Conservation (phyloP, 1,140 invertebrate species). For the Drosophila subobscura region DNA sequence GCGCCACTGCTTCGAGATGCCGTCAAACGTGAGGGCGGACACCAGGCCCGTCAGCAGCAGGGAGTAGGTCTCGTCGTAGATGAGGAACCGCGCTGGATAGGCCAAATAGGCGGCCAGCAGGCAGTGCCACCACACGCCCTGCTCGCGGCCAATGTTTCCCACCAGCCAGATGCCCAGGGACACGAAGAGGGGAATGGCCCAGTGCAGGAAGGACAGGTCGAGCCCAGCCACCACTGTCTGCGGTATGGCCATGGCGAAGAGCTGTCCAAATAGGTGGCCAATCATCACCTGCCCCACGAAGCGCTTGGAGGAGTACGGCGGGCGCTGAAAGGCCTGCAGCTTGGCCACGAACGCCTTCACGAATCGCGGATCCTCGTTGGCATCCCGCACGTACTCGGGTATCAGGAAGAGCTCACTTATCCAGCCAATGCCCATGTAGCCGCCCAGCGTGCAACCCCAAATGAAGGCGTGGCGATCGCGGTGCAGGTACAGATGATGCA, state of each 20-base stretch:
- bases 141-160: conserved; percentile 94
- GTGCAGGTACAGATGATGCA: conserved; percentile 95
- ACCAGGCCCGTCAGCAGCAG: conserved; percentile 87
- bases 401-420: conserved; percentile 93
- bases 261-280: conserved; percentile 91
- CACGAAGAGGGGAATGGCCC: conserved; percentile 89
- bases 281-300: conserved; percentile 91
- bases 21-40: conserved; percentile 88
- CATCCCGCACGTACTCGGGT: conserved; percentile 93
- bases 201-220: conserved; percentile 88
- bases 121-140: conserved; percentile 88
- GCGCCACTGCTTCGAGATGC: conserved; percentile 91
- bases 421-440: conserved; percentile 94
- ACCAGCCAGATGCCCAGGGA: conserved; percentile 94
- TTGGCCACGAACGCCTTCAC: conserved; percentile 87
- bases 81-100: conserved; percentile 87
- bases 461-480: conserved; percentile 95
- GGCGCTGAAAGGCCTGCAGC: conserved; percentile 88
- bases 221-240: conserved; percentile 88
- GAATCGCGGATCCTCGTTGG: conserved; percentile 91
- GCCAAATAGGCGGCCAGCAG: conserved; percentile 88
- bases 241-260: conserved; percentile 91
- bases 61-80: conserved; percentile 88
- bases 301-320: conserved; percentile 90
- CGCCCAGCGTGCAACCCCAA: conserved; percentile 93